phyloP scores from a whole-genome alignment of 2,113 vertebrate genomes.

The Mustelus asterias region DNA sequence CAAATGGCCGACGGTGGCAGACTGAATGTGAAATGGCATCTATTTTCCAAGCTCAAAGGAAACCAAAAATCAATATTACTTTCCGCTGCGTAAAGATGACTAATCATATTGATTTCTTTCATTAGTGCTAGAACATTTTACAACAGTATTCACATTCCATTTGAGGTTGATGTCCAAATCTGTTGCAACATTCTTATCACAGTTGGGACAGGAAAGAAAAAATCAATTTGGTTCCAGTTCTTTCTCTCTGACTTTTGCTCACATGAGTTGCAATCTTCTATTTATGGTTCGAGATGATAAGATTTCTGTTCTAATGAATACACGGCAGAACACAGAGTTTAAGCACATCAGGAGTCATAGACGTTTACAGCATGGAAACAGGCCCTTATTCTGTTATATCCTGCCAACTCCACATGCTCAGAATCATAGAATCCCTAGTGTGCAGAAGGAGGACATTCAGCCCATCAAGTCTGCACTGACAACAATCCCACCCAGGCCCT shows the following conservation, averaged over 20 bases:
- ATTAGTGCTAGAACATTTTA: not conserved
- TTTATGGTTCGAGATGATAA: not conserved
- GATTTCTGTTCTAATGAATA: not conserved
- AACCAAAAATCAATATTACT: conserved; percentile 11
- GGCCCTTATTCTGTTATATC: too few relatives aligned
- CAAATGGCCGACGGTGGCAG: not conserved
- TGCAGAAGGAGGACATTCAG: too few relatives aligned
- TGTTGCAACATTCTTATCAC: not conserved
- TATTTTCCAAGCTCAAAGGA: not conserved
- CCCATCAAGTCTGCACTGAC: too few relatives aligned
- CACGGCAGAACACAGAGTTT: not conserved
- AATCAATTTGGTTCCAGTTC: not conserved
- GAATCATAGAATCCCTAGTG: too few relatives aligned
- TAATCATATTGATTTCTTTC: not conserved
- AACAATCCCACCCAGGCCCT: too few relatives aligned
- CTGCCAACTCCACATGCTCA: too few relatives aligned
- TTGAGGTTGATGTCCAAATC: not conserved
- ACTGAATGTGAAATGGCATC: not conserved
- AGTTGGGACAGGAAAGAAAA: not conserved
- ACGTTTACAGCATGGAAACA: too few relatives aligned
- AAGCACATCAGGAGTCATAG: too few relatives aligned
- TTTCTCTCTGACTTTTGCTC: not conserved
- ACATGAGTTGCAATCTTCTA: not conserved
- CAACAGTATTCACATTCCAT: not conserved
- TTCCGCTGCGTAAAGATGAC: not conserved